Evolutionary conservation across 2,113 vertebrate genomes (phyloP), one percentile per base, ranked within the genome.

Genomic region (Chionomys nivalis): DNA sequence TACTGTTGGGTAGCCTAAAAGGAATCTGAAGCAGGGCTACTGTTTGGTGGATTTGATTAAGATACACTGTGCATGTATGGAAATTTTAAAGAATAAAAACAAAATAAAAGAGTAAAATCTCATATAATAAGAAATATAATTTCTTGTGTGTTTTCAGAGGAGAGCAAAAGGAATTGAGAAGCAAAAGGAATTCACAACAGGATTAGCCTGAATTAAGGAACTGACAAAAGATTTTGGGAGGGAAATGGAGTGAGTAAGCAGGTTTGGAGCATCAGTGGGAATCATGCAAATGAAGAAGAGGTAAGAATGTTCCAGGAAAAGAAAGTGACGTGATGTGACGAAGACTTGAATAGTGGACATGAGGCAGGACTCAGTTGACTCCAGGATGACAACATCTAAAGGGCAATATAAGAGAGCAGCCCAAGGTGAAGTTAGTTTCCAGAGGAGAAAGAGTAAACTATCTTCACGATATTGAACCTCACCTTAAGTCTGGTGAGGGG

Each of bases 51-150:
- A 31, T 65, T 61, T 65, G 58, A 85, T 44, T 9, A 65, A 65
- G 26, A 65, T 31, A 44, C 58, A 44, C 0, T 65, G 26, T 33
- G 6, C 82, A 85, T 12, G 4, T 85, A 31, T 33, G 61, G 21
- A 44, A 42, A 19, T 12, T 85, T 85, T 44, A 66, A 85, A 31
- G 14, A 2, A 44, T 11, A 85, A 44, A 33, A 44, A 17, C 7
- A 10, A 24, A 61, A 61, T 82, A 17, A 42, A 58, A 82, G 23
- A 42, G 23, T 39, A 63, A 63, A 42, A 39, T 17, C 4, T 81
- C 58, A 79, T 58, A 49, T 58, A 85, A 61, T n/a, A 89, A 81
- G 58, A 81, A 91, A 39, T 42, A 83, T 78, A 70, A 88, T 96
- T n/a, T 75, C 87, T 66, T 61, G 19, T 75, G 24, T 55, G 44